Percentiles rank a stretch among this genome's conserved stretches.
These are phyloP conservation scores for Bos taurus DNA, from an alignment of 2,113 vertebrate species.

Conservation along the genomic window ARS-UCD2.0 NC_037343.1:15494501-15495000, in stretches of 20 bases:
- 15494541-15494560: background rate
- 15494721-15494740: background rate
- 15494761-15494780: background rate
- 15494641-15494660: no score
- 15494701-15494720: background rate
- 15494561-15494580: background rate
- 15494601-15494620: background rate
- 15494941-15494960: background rate
- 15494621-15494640: background rate
- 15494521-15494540: no score
- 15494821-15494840: background rate
- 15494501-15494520: no score
- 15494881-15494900: background rate
- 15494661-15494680: fast-evolving
- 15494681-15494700: background rate
- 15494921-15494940: background rate
- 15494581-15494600: background rate
- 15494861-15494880: background rate
- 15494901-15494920: background rate
- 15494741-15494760: background rate
- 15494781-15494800: background rate
- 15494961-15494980: background rate
- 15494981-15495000: background rate
- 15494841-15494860: background rate
- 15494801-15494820: background rate